Evolutionary conservation across 2,888 invertebrate species (phyloP), one percentile per base, ranked within the genome.

Genomic region (Drosophila nr. perissopoda): DNA sequence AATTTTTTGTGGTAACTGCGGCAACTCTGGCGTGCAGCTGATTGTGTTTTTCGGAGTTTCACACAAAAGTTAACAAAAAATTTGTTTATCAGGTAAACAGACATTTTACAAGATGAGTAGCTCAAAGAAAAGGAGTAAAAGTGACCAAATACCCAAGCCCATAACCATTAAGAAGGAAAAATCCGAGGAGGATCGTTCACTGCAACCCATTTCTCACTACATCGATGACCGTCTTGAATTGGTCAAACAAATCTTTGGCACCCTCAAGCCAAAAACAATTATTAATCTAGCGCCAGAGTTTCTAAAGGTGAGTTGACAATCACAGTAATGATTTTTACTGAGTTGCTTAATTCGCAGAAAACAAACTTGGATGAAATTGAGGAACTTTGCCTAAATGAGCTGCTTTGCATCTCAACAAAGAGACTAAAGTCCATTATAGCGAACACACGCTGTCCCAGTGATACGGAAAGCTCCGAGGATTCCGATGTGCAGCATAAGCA

Each of bases 331-430:
- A 5, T 2, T 38, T 11, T 10, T 36, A 53, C 2, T 21, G 42
- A 36, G 1, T 2, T 29, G 38, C 27, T 4, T 38, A 2, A 40
- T 40, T 76, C 62, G 21, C 66, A 93, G 92, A 88, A 89, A 34
- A 77, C 89, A 18, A 73, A 75, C 11, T 84, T 94, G 60, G 94
- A 94, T 73, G 94, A 95, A 80, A 91, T 95, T 25, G 94, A 95
- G 82, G 95, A 95, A 76, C 91, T 94, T 0, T 95, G 95, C 69
- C 92, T 95, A 0, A 95, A 95, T 80, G 95, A 95, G 92, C 94
- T 95, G 57, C 90, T 95, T 2, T 95, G 95, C 1, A 94, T 95
- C 64, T 95, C 95, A 34, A 95, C 94, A 0, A 95, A 95, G 78
- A 94, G 95, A 0, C 92, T 95, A 0, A 93, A 94, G 38, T 94